Conservation (phyloP, 2,113 vertebrate genomes). For the Morphnarchus princeps region DNA sequence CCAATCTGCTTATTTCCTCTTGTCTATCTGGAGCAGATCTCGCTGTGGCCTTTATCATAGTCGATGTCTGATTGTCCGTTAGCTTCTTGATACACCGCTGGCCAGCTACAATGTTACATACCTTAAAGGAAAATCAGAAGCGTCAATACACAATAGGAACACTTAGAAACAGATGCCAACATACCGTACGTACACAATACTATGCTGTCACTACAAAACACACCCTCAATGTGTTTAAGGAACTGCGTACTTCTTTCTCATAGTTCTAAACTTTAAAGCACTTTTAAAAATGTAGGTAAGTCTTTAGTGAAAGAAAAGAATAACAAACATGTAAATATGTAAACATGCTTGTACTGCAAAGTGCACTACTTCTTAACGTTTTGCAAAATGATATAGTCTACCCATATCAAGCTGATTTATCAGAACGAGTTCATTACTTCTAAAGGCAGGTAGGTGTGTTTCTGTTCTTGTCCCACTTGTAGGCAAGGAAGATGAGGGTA, state of each 20-base stretch:
- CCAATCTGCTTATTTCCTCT: constrained; percentile 97
- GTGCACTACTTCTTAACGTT: accelerated
- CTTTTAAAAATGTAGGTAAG: not conserved
- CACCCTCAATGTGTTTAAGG: accelerated
- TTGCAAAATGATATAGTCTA: not conserved
- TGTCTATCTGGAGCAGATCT: constrained; percentile 96
- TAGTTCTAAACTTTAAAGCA: not conserved
- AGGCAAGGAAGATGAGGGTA: constrained; percentile 98
- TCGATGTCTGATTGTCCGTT: constrained; percentile 99
- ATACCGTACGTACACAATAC: accelerated
- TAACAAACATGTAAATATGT: accelerated
- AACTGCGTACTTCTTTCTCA: accelerated
- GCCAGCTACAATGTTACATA: constrained; percentile 98
- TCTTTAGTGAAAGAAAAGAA: not conserved
- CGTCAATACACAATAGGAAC: not conserved
- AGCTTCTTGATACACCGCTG: constrained; percentile 99
- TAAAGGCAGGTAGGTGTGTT: constrained; percentile 98
- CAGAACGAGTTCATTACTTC: constrained; percentile 81
- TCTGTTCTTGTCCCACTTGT: constrained; percentile 99
- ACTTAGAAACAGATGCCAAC: not conserved
- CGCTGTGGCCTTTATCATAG: constrained; percentile 99
- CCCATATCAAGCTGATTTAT: not conserved
- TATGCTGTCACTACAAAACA: accelerated
- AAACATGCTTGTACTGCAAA: not conserved
- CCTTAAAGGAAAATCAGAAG: constrained; percentile 67